phyloP scores from a whole-genome alignment of 2,888 invertebrate genomes.

The Diaprepes abbreviatus region DNA sequence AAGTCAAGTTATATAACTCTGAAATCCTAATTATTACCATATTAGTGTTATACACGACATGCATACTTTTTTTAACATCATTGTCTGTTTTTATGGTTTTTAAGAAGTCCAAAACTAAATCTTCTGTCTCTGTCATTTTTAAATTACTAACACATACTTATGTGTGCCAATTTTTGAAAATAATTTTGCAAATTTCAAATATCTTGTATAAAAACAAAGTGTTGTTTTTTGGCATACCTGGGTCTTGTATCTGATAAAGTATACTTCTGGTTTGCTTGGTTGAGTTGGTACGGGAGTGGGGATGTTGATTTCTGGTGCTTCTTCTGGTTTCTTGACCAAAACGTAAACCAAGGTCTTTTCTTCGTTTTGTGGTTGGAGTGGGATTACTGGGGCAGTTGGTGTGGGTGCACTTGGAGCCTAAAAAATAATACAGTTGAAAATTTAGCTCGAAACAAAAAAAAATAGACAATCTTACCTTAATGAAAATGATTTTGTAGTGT shows the following conservation, averaged over 20 bases:
- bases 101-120: too few species aligned
- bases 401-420: conserved; percentile 84
- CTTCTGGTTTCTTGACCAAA: conserved; percentile 90
- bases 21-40: background rate
- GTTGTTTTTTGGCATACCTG: conserved; percentile 69
- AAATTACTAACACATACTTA: too few species aligned
- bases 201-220: too few species aligned
- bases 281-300: conserved; percentile 86
- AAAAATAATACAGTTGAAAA: too few species aligned
- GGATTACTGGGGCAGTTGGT: conserved; percentile 85
- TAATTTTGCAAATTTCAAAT: too few species aligned
- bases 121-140: too few species aligned
- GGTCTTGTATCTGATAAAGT: conserved; percentile 91
- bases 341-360: conserved; percentile 93
- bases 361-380: conserved; percentile 86
- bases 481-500: conserved; percentile 94
- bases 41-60: too few species aligned
- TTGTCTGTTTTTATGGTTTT: too few species aligned
- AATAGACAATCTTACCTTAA: conserved; percentile 72
- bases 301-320: conserved; percentile 85
- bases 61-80: too few species aligned
- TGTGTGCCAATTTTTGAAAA: too few species aligned
- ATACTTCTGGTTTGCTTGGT: conserved; percentile 91
- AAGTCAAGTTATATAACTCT: background rate
- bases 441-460: too few species aligned